Evolutionary conservation across 53 echinoderm and acorn worm species (phyloP), one percentile per base, ranked within the genome.

Genomic region (Glandiceps talaboti): DNA sequence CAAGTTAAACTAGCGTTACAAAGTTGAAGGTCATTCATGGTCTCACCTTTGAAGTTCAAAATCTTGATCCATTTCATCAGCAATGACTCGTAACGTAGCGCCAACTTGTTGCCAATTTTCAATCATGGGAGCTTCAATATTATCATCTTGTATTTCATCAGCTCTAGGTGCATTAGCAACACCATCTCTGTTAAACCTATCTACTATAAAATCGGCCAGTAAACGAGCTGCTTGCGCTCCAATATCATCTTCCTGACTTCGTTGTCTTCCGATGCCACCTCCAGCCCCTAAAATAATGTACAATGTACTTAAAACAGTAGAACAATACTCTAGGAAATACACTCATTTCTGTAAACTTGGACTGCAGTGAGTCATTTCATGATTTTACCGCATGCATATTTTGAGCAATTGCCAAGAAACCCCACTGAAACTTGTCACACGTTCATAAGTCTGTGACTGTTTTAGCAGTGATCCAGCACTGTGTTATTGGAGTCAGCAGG

Each of bases 51-150:
- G 94, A 27, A 94, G 75, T 72, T 94, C 91, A 28, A 78, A 30
- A 78, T 96, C 96, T 31, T 93, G 82, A 31, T 96, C 96, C 76
- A 93, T 31, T 32, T 85, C 86, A 76, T 96, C 92, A 0, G 90
- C 92, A 31, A 96, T 96, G 30, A 86, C 85, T 64, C 96, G 80
- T 14, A 96, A 81, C 33, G 90, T 88, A 20, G 82, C 79, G 0
- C 94, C 92, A 25, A 94, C 88, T 75, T 90, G 87, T 29, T 30
- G n/a, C 92, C 94, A 94, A 6, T 92, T 90, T 27, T 85, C 90
- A 64, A 88, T 90, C 31, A 86, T 77, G 0, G 88, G 32, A 1
- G 76, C 77, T 1, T 31, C 74, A 28, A 84, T 85, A 45, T 20
- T 20, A 45, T 45, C 64, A 10, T 92, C 86, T 20, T 45, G 6